Evolutionary conservation across 23 tunicate species (phyloP).

Genomic region (Trididemnum nubilum): DNA sequence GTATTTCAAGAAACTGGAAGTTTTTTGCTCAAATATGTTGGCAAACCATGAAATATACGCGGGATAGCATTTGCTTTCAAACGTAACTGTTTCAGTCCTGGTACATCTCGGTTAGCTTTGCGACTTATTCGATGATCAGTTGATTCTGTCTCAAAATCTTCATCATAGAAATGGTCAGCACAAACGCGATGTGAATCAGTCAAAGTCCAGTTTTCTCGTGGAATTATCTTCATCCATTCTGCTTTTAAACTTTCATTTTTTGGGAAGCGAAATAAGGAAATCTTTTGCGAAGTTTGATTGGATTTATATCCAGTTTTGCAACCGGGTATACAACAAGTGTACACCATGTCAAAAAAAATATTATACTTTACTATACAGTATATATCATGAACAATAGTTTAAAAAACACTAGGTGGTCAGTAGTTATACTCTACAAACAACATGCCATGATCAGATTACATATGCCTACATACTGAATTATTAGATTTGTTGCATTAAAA

Average conservation of each 20-base stretch:
- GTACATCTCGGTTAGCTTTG: background rate
- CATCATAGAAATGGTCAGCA: background rate
- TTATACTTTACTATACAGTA: too few relatives aligned
- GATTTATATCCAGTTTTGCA: background rate
- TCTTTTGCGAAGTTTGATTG: background rate
- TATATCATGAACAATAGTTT: too few relatives aligned
- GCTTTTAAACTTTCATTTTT: background rate
- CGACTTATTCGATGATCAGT: background rate
- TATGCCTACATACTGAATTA: too few relatives aligned
- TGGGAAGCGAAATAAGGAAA: background rate
- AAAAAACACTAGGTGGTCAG: too few relatives aligned
- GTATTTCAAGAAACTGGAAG: background rate
- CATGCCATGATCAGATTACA: too few relatives aligned
- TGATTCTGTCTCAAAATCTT: background rate
- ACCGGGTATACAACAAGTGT: background rate
- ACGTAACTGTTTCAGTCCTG: background rate
- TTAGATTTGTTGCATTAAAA: too few relatives aligned
- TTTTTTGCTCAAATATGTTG: background rate
- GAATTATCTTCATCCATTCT: background rate
- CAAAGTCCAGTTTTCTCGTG: background rate
- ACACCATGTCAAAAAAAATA: background rate
- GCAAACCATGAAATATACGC: background rate
- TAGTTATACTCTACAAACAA: too few relatives aligned
- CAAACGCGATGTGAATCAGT: background rate
- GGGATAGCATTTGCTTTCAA: background rate